These are phyloP conservation scores for Hirtodrosophila trivittata DNA, from an alignment of 2,888 invertebrate species.

Conservation along the genomic window DNA sequence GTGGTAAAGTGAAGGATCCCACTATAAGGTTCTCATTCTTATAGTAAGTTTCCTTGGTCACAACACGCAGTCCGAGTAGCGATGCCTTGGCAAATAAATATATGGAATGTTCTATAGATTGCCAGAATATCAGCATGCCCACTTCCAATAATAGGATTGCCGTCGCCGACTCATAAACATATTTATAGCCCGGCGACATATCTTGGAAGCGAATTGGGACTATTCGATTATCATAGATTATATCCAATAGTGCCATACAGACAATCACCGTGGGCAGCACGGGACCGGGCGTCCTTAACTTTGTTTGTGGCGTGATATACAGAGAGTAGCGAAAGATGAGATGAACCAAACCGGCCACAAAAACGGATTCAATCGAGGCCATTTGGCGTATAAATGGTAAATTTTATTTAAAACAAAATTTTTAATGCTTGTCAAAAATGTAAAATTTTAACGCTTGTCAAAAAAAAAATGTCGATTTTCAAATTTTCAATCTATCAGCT, in stretches of 20 bases:
- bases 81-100: conserved; percentile 12
- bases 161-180: conserved; percentile 26
- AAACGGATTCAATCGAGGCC: conserved; percentile 35
- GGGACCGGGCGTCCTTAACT: conserved; percentile 33
- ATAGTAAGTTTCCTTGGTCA: conserved; percentile 8
- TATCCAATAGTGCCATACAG: conserved; percentile 33
- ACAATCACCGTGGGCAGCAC: conserved; percentile 28
- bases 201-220: conserved; percentile 26
- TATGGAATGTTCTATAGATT: conserved; percentile 32
- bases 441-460: too few species aligned
- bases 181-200: conserved; percentile 1
- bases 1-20: conserved; percentile 51
- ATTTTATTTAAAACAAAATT: conserved; percentile 2
- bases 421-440: not conserved
- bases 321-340: conserved; percentile 28
- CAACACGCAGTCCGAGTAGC: conserved; percentile 21
- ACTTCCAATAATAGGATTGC: conserved; percentile 38
- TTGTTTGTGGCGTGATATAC: conserved; percentile 18
- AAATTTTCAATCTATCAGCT: too few species aligned
- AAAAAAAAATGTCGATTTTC: too few species aligned
- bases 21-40: conserved; percentile 28
- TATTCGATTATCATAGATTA: conserved; percentile 45
- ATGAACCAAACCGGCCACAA: conserved; percentile 33
- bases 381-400: conserved; percentile 8
- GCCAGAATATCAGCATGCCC: conserved; percentile 42